phyloP scores from a whole-genome alignment of 35 echinoderm and acorn worm genomes.

The Holothuria glaberrima region DNA sequence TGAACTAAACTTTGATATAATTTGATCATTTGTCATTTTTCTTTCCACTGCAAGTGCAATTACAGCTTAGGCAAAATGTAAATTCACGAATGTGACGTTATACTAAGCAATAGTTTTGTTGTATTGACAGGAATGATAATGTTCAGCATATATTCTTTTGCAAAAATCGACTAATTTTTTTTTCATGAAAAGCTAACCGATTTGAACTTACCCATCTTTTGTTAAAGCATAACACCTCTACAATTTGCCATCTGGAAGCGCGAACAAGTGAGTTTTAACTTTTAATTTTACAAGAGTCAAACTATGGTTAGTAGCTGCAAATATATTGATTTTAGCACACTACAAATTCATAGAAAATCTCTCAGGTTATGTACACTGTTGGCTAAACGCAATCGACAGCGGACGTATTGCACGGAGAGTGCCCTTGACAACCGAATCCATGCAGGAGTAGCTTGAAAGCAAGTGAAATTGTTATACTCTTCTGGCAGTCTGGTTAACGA shows the following conservation, averaged over 20 bases:
- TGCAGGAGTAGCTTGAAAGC: neutral
- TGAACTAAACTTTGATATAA: no score
- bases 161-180: no score
- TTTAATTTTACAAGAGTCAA: neutral
- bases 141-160: no score
- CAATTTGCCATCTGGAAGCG: constrained; percentile 15
- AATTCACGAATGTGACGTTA: no score
- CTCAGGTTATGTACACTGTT: neutral
- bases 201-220: no score
- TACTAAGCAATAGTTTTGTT: no score
- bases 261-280: neutral
- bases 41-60: no score
- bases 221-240: neutral
- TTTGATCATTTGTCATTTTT: no score
- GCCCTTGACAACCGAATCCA: constrained; percentile 4
- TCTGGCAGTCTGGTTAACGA: constrained; percentile 39
- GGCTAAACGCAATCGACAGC: neutral
- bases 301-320: neutral
- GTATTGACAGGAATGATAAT: no score
- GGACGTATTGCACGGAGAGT: neutral
- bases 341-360: constrained; percentile 20
- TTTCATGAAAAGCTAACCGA: no score
- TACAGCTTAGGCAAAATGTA: no score
- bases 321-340: constrained; percentile 26
- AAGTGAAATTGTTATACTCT: neutral